phyloP scores from a whole-genome alignment of 2,113 vertebrate genomes.

The Grammomys dolichurus region DNA sequence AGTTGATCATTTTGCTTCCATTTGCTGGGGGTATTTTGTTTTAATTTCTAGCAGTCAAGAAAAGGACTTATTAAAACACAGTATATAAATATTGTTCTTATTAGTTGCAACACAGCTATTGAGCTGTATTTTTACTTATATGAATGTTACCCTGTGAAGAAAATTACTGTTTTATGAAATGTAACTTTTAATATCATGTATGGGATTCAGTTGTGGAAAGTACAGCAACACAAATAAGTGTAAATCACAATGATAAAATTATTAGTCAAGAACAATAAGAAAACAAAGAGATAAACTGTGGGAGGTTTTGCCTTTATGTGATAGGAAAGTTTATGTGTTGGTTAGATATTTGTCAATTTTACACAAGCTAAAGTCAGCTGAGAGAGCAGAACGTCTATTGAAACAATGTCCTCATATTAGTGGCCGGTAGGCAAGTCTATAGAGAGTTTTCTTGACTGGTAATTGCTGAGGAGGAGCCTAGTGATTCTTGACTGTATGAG shows the following conservation, averaged over 20 bases:
- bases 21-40: constrained; percentile 68
- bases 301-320: neutral
- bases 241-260: constrained; percentile 51
- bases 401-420: neutral
- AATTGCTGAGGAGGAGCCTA: neutral
- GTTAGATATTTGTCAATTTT: neutral
- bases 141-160: constrained; percentile 72
- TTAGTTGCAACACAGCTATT: constrained; percentile 54
- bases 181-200: constrained; percentile 67
- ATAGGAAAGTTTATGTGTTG: neutral
- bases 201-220: constrained; percentile 56
- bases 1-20: constrained; percentile 15
- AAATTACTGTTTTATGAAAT: constrained; percentile 72
- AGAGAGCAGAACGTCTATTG: neutral
- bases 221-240: constrained; percentile 47
- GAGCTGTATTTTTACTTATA: constrained; percentile 62
- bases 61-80: constrained; percentile 15
- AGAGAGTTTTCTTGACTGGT: neutral
- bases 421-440: neutral
- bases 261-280: neutral
- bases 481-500: too few species aligned
- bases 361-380: neutral
- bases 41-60: constrained; percentile 64
- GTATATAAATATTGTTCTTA: constrained; percentile 72
- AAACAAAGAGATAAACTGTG: constrained; percentile 1